phyloP scores from a whole-genome alignment of 2,113 vertebrate species.

The Macroglossus sobrinus region DNA sequence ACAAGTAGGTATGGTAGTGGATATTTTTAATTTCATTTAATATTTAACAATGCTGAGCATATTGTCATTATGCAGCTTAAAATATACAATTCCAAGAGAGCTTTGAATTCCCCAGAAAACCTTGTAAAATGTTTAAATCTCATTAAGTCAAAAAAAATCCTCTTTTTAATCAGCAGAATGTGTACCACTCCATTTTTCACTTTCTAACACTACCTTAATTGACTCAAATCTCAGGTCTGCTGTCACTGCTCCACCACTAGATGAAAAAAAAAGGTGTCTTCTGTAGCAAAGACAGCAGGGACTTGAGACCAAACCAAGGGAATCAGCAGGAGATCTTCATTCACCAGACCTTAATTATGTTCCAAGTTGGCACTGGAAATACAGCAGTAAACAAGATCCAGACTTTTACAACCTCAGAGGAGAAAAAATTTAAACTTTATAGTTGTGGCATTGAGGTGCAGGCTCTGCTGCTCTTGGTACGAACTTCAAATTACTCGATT shows the following conservation, averaged over 20 bases:
- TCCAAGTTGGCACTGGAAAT: neutral
- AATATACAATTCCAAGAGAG: neutral
- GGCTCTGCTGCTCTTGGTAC: neutral
- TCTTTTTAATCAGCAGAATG: neutral
- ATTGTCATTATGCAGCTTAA: neutral
- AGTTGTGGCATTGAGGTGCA: neutral
- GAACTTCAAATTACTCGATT: neutral
- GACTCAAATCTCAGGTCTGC: neutral
- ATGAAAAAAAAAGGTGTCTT: neutral
- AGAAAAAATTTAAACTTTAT: neutral
- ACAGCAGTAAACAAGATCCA: neutral
- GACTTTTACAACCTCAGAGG: neutral
- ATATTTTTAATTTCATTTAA: slow-evolving; percentile 2
- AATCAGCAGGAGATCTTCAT: too few relatives aligned
- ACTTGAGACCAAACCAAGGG: neutral
- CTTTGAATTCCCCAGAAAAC: slow-evolving; percentile 45
- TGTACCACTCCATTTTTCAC: neutral
- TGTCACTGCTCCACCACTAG: neutral
- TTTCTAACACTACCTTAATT: neutral
- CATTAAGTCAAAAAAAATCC: neutral
- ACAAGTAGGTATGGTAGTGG: neutral
- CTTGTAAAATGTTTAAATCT: slow-evolving; percentile 24
- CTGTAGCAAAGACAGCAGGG: neutral
- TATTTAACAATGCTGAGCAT: neutral
- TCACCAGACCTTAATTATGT: neutral